These are phyloP conservation scores for Apoderus coryli DNA, from an alignment of 2,888 invertebrate species.

Conservation along the genomic window DNA sequence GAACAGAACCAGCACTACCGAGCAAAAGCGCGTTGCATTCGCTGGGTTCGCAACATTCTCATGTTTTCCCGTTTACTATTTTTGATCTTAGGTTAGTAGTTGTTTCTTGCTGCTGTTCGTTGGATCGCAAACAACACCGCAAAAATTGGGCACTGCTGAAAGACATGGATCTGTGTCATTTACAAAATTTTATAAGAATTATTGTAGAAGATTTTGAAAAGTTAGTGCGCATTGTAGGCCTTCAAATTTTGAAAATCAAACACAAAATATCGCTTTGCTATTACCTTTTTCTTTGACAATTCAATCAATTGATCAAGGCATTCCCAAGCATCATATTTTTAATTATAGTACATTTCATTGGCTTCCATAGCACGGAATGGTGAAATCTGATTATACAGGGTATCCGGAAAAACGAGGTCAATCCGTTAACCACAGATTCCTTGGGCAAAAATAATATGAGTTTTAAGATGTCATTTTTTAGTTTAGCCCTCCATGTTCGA, in stretches of 20 bases:
- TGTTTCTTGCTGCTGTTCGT: slow-evolving; percentile 1
- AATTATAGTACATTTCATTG: too few species aligned
- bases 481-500: too few species aligned
- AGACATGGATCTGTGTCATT: neutral
- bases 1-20: slow-evolving; percentile 1
- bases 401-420: too few species aligned
- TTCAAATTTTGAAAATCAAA: neutral
- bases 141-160: slow-evolving; percentile 3
- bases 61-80: neutral
- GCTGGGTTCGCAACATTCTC: neutral
- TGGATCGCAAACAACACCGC: neutral
- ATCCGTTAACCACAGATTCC: too few species aligned
- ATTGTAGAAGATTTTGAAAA: slow-evolving; percentile 4
- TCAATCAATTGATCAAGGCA: too few species aligned
- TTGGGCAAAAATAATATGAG: too few species aligned
- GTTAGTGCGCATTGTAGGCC: slow-evolving; percentile 2
- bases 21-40: neutral
- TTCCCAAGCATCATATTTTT: too few species aligned
- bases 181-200: slow-evolving; percentile 1
- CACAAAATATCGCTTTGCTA: slow-evolving; percentile 3
- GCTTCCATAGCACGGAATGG: too few species aligned
- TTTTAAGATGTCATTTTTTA: too few species aligned
- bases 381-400: too few species aligned
- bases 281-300: too few species aligned
- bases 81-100: neutral